These are phyloP conservation scores for Pterostichus madidus DNA, from an alignment of 2,888 invertebrate species.

Conservation along the genomic window DNA sequence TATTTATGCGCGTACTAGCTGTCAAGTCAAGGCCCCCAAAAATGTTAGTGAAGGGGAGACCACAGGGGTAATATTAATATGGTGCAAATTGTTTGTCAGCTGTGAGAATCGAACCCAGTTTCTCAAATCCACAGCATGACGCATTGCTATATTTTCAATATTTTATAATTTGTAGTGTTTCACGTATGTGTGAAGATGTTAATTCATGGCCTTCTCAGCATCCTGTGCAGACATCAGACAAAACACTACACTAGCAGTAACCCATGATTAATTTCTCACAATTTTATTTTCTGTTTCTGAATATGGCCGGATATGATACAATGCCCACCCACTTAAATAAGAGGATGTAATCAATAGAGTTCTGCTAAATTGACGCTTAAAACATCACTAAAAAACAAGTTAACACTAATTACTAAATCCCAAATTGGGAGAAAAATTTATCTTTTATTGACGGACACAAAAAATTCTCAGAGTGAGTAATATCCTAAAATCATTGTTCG, in stretches of 20 bases:
- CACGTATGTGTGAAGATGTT: slow-evolving; percentile 15
- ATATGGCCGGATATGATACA: slow-evolving; percentile 64
- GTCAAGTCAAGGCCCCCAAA: too few relatives aligned
- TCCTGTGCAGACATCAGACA: slow-evolving; percentile 49
- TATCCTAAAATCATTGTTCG: neutral
- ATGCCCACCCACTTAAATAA: slow-evolving; percentile 58
- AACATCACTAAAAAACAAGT: slow-evolving; percentile 22
- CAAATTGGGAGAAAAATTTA: slow-evolving; percentile 4
- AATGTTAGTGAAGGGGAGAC: too few relatives aligned
- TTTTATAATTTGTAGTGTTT: neutral
- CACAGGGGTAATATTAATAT: too few relatives aligned
- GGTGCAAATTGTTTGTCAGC: too few relatives aligned
- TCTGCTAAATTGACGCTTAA: slow-evolving; percentile 32
- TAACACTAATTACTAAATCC: slow-evolving; percentile 24
- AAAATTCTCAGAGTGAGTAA: neutral
- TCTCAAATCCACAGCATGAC: too few relatives aligned
- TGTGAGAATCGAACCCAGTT: too few relatives aligned
- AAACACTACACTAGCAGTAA: slow-evolving; percentile 36
- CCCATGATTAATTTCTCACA: slow-evolving; percentile 63
- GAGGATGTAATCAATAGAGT: slow-evolving; percentile 56
- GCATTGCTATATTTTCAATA: slow-evolving; percentile 1
- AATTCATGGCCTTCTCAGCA: slow-evolving; percentile 55
- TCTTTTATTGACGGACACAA: neutral
- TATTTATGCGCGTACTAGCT: too few relatives aligned
- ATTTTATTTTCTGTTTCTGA: slow-evolving; percentile 61